Conservation (phyloP, 30 jellyfish, hydroid and myxozoan genomes). For the Turritopsis dohrnii region DNA sequence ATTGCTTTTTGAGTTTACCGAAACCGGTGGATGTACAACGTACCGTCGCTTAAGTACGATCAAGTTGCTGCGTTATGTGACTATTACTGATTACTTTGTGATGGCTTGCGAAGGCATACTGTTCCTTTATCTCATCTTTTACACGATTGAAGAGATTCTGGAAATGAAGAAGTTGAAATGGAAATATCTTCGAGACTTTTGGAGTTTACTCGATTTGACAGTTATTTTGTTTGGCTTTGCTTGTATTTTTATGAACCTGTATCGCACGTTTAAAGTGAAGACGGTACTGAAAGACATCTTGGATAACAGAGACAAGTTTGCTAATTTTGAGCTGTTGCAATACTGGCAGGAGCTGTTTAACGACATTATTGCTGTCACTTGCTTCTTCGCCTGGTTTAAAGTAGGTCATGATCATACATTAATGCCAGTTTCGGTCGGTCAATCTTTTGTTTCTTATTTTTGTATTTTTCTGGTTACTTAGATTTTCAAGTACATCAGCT, state of each 20-base stretch:
- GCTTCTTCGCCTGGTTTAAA: conserved; percentile 90
- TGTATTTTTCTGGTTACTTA: background rate
- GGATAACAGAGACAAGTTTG: conserved; percentile 57
- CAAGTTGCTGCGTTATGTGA: conserved; percentile 43
- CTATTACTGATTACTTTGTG: conserved; percentile 33
- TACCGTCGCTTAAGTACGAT: conserved; percentile 19
- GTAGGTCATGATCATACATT: conserved; percentile 22
- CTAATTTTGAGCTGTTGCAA: conserved; percentile 70
- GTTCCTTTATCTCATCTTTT: background rate
- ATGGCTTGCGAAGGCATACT: conserved; percentile 47
- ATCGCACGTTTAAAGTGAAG: conserved; percentile 69
- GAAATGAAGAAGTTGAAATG: conserved; percentile 33
- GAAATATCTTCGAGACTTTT: conserved; percentile 52
- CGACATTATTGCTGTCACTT: conserved; percentile 87
- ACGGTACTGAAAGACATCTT: conserved; percentile 45
- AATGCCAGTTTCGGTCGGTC: background rate
- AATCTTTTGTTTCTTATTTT: no score
- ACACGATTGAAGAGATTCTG: conserved; percentile 41
- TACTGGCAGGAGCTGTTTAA: conserved; percentile 88
- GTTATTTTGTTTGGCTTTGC: conserved; percentile 68
- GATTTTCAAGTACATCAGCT: conserved; percentile 92
- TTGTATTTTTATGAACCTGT: conserved; percentile 61
- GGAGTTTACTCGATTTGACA: conserved; percentile 86
- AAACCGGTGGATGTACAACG: conserved; percentile 47
- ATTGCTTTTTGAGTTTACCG: conserved; percentile 34